phyloP scores from a whole-genome alignment of 2,113 vertebrate genomes.

The Scalopus aquaticus region DNA sequence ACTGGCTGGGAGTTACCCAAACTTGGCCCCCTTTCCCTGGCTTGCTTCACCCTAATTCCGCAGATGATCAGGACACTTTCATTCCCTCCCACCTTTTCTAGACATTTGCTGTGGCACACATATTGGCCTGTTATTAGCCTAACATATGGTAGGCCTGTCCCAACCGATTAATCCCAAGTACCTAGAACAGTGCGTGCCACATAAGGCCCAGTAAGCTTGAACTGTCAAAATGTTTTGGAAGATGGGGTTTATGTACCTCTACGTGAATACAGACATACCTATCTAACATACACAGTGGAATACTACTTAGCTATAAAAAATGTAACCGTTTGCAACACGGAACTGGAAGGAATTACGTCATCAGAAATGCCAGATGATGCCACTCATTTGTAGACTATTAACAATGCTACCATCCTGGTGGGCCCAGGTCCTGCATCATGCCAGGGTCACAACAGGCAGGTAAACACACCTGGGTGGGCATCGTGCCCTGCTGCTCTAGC shows the following conservation, averaged over 20 bases:
- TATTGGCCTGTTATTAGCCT: not conserved
- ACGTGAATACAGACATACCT: too few relatives aligned
- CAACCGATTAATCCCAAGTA: not conserved
- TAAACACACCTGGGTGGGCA: not conserved
- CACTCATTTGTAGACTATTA: too few relatives aligned
- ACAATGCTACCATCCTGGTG: not conserved
- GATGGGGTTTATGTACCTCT: too few relatives aligned
- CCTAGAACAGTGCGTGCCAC: not conserved
- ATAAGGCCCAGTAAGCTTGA: not conserved
- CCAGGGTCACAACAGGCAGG: not conserved
- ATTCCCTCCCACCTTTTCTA: not conserved
- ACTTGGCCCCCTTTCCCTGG: not conserved
- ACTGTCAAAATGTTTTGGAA: not conserved
- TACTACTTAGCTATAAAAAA: too few relatives aligned
- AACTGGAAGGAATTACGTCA: too few relatives aligned
- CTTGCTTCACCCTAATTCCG: not conserved
- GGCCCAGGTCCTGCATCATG: not conserved
- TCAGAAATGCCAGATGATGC: too few relatives aligned
- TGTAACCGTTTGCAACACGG: too few relatives aligned
- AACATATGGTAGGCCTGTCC: not conserved
- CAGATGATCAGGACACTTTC: not conserved
- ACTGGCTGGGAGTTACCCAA: not conserved
- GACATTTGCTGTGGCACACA: not conserved
- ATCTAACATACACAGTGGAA: too few relatives aligned
- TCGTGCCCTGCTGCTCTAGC: not conserved